A percentile compares a stretch with the other conserved stretches of the same genome.
These are phyloP conservation scores for Mechanitis messenoides DNA, from an alignment of 2,888 invertebrate genomes.

Conservation along the genomic window DNA sequence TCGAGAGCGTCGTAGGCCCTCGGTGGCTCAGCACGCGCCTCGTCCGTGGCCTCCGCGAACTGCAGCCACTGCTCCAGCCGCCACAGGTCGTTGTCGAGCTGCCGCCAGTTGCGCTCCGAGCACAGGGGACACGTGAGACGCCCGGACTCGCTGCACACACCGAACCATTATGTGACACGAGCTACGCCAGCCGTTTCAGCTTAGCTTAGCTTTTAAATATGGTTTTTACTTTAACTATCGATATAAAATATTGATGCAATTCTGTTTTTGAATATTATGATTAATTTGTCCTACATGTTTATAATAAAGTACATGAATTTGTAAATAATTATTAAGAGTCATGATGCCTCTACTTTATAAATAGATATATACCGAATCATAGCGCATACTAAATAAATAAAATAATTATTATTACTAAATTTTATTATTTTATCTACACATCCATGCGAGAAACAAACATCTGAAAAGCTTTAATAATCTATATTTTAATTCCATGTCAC, in stretches of 20 bases:
- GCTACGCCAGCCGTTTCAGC: no score
- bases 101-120: conserved; percentile 91
- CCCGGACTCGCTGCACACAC: conserved; percentile 80
- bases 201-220: no score
- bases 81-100: conserved; percentile 93
- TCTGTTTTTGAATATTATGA: no score
- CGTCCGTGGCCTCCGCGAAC: conserved; percentile 88
- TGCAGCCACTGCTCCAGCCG: conserved; percentile 93
- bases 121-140: conserved; percentile 90
- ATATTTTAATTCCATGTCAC: no score
- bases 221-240: not conserved
- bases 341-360: no score
- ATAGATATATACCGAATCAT: no score
- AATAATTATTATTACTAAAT: not conserved
- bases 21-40: conserved; percentile 81
- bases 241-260: not conserved
- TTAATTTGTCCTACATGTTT: no score
- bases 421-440: conserved; percentile 1
- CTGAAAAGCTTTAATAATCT: no score
- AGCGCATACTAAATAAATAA: not conserved
- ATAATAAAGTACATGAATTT: no score
- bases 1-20: conserved; percentile 87
- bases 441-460: not conserved
- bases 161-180: not conserved
- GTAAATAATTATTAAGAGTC: no score